A percentile compares a stretch with the other conserved stretches of the same genome.
Evolutionary conservation across 1,140 invertebrate species (phyloP).

Genomic region (Microplitis demolitor): DNA sequence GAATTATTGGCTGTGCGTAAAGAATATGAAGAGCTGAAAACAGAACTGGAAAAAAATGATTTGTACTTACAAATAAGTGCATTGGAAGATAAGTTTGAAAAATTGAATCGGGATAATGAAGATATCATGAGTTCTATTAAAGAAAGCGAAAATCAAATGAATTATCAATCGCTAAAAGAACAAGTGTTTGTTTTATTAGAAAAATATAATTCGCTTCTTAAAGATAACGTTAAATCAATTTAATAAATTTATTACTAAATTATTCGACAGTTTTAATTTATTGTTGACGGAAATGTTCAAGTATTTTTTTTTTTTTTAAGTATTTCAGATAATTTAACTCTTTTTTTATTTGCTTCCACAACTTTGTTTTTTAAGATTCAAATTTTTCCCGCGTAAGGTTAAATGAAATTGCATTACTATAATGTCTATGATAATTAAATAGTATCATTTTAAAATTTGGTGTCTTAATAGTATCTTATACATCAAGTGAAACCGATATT

Average conservation of each 20-base stretch:
- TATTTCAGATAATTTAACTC: too few species aligned
- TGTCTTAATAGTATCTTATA: too few species aligned
- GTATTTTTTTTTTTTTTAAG: too few species aligned
- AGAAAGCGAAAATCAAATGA: constrained; percentile 35
- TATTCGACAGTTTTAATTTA: neutral
- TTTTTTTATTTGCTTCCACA: too few species aligned
- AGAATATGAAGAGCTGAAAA: constrained; percentile 46
- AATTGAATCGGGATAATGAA: constrained; percentile 42
- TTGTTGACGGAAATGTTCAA: neutral
- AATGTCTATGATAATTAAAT: too few species aligned
- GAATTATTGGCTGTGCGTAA: constrained; percentile 37
- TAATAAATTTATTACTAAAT: constrained; percentile 31
- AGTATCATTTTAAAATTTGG: too few species aligned
- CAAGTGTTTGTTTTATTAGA: constrained; percentile 32
- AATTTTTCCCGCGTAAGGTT: too few species aligned
- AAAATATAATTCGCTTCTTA: constrained; percentile 38
- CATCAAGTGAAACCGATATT: too few species aligned
- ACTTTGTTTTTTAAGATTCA: too few species aligned
- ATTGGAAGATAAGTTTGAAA: constrained; percentile 49
- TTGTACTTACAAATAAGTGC: constrained; percentile 50
- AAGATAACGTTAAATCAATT: constrained; percentile 40
- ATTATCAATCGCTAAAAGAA: constrained; percentile 42
- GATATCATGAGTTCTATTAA: constrained; percentile 38
- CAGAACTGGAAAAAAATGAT: constrained; percentile 46
- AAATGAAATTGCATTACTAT: too few species aligned